Conservation (phyloP, 2,797 vertebrate genomes). For the Thaleichthys pacificus region DNA sequence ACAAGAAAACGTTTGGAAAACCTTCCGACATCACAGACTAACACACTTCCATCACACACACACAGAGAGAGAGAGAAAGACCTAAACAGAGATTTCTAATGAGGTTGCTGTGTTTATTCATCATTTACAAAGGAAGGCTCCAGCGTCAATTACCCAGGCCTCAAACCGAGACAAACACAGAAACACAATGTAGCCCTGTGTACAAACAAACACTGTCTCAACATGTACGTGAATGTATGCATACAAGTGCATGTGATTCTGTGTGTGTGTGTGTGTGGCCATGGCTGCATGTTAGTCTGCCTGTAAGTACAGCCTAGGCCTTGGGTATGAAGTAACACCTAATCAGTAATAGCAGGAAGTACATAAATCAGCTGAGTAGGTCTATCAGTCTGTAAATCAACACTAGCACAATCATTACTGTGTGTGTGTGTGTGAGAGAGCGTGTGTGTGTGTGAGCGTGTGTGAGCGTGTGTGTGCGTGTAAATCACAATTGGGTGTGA, state of each 20-base stretch:
- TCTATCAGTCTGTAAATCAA: slow-evolving; percentile 60
- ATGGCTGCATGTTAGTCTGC: slow-evolving; percentile 18
- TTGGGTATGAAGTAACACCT: slow-evolving; percentile 60
- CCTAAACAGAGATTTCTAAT: slow-evolving; percentile 30
- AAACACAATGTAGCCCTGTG: not conserved
- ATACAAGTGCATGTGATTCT: slow-evolving; percentile 1
- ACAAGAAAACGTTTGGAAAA: too few relatives aligned
- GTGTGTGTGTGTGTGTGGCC: slow-evolving; percentile 3
- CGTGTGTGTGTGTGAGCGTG: not conserved
- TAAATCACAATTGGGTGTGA: slow-evolving; percentile 2
- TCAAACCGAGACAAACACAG: not conserved
- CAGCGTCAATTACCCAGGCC: slow-evolving; percentile 2
- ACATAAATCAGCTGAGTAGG: slow-evolving; percentile 62
- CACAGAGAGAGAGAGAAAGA: slow-evolving; percentile 15
- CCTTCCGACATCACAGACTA: not conserved
- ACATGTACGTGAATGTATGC: slow-evolving; percentile 7
- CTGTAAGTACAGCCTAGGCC: slow-evolving; percentile 6
- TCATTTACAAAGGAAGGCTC: slow-evolving; percentile 34
- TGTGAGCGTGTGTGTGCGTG: slow-evolving; percentile 12
- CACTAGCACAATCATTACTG: slow-evolving; percentile 5
- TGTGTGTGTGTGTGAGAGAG: not conserved
- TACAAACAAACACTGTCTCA: not conserved
- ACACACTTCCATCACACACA: slow-evolving; percentile 7
- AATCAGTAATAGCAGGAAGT: slow-evolving; percentile 64
- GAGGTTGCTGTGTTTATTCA: slow-evolving; percentile 40